Evolutionary conservation across 1,140 invertebrate species (phyloP).

Genomic region (Drosophila parabipectinata): DNA sequence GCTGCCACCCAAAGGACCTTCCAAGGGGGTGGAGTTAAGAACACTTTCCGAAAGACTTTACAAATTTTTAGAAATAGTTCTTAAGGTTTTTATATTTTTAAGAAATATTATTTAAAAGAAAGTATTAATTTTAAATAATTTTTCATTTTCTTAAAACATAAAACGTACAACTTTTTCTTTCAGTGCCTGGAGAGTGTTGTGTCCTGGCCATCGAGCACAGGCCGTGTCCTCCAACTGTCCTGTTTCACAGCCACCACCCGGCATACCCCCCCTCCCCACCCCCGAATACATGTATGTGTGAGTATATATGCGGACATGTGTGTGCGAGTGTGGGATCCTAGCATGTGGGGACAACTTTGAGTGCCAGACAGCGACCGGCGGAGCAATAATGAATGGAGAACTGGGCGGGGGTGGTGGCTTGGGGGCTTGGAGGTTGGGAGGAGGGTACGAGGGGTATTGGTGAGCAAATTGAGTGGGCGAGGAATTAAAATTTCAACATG

Average conservation of each 20-base stretch:
- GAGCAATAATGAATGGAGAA: constrained; percentile 47
- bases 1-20: background rate
- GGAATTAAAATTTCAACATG: constrained; percentile 81
- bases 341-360: constrained; percentile 64
- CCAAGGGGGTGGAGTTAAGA: background rate
- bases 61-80: background rate
- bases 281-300: constrained; percentile 1
- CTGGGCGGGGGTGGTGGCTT: background rate
- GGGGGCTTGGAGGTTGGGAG: no score
- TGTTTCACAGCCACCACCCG: background rate
- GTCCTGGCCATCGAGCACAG: constrained; percentile 44
- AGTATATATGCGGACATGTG: background rate
- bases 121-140: no score
- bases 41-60: background rate
- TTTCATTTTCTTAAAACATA: no score
- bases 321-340: constrained; percentile 8
- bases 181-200: constrained; percentile 23
- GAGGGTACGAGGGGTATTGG: background rate
- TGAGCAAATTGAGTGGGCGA: constrained; percentile 77
- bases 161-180: background rate
- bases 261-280: background rate
- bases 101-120: no score
- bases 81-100: no score
- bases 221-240: constrained; percentile 53
- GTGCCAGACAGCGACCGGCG: constrained; percentile 70